Evolutionary conservation across 2,888 invertebrate species (phyloP), one percentile per base, ranked within the genome.

Genomic region (Drosophila recens): DNA sequence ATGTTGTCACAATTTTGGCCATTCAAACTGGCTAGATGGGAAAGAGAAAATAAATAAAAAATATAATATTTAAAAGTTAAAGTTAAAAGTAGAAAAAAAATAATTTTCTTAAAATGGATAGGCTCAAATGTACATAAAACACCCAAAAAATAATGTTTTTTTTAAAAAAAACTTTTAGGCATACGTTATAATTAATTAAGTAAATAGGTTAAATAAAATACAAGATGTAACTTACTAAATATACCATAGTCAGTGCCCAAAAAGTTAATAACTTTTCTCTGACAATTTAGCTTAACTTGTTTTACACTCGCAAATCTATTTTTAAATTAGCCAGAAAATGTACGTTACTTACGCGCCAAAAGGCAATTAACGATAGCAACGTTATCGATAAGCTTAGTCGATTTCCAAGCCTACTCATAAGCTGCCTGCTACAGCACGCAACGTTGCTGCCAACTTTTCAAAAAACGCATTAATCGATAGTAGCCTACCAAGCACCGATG

Each of bases 381-480:
- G 36, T n/a, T 5, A 42, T n/a, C 57, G 70, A 63, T 57, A 45
- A 2, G 1, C 15, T 10, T 30, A 33, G 23, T 15, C 38, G 48
- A 10, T 59, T 3, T 4, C 4, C 3, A 8, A 5, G 8, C 13
- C 4, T 46, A 27, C 30, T 30, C 23, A 8, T 4, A 53, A 43
- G 75, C 67, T 75, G 51, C 33, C 15, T 27, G 72, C 64, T 75
- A 10, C 40, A 30, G 3, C 51, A 66, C 56, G 9, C 49, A 8
- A 0, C 0, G 4, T 6, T 3, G 13, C 69, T 68, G 73, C 6
- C 68, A 13, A 71, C 54, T 48, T 46, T 36, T 42, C 56, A 30
- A 9, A 6, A 38, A n/a, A 15, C 13, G 9, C 20, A 11, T 30
- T 3, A 27, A 54, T 11, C 8, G 20, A n/a, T 20, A 20, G 20